These are phyloP conservation scores for Drosophila funebris DNA, from an alignment of 1,140 invertebrate species.

Conservation along the genomic window DNA sequence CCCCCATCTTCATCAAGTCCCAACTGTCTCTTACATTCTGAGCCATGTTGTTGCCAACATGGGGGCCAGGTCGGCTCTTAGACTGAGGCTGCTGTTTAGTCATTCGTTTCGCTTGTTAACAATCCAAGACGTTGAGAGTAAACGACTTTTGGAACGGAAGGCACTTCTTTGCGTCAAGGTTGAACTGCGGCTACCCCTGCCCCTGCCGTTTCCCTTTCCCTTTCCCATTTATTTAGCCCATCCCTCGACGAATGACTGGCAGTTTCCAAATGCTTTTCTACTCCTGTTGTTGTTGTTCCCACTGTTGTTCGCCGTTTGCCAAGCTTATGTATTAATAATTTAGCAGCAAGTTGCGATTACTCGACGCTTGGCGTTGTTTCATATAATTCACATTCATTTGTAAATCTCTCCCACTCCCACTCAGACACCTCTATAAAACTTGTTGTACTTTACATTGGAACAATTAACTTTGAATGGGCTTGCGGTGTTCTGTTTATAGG, in stretches of 20 bases:
- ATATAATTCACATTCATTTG: constrained; percentile 73
- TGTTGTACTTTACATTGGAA: constrained; percentile 18
- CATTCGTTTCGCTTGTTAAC: constrained; percentile 79
- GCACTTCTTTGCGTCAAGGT: constrained; percentile 44
- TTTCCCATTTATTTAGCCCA: too few species aligned
- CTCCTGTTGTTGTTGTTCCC: constrained; percentile 30
- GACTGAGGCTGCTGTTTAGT: constrained; percentile 54
- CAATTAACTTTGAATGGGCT: constrained; percentile 41
- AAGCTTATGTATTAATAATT: constrained; percentile 74
- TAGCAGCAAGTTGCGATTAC: constrained; percentile 66
- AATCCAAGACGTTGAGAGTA: constrained; percentile 38
- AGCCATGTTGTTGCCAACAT: constrained; percentile 33
- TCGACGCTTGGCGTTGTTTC: constrained; percentile 70
- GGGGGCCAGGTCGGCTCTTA: constrained; percentile 2
- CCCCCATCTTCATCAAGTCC: constrained; percentile 6
- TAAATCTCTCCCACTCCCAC: not conserved
- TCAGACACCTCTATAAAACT: constrained; percentile 29
- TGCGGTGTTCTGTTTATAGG: not conserved
- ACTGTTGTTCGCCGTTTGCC: constrained; percentile 47
- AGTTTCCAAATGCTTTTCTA: constrained; percentile 32
- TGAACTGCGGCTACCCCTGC: constrained; percentile 7
- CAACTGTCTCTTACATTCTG: constrained; percentile 44
- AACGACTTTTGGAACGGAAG: constrained; percentile 49
- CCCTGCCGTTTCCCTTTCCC: too few species aligned
- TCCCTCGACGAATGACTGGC: constrained; percentile 52